phyloP scores from a whole-genome alignment of 2,888 invertebrate species.

The Xestoiulus laeticollis region DNA sequence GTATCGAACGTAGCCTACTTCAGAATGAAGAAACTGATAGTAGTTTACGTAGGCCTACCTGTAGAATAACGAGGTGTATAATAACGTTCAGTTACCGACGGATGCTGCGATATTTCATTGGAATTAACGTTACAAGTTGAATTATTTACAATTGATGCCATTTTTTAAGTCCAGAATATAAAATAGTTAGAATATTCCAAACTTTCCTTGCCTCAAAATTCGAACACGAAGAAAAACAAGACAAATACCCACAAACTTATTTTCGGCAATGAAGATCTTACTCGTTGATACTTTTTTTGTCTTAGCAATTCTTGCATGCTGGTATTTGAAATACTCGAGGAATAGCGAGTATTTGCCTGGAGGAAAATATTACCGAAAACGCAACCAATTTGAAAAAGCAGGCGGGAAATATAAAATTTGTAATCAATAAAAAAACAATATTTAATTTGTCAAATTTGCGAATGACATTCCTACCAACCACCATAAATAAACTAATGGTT shows the following conservation, averaged over 20 bases:
- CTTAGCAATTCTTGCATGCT: too few species aligned
- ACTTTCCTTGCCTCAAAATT: neutral
- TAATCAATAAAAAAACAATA: neutral
- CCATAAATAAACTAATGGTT: neutral
- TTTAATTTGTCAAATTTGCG: neutral
- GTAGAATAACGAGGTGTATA: conserved; percentile 39
- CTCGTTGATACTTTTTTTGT: too few species aligned
- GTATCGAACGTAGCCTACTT: too few species aligned
- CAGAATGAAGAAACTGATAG: neutral
- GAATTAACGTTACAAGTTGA: neutral
- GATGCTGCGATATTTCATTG: neutral
- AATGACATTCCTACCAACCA: neutral
- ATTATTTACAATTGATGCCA: neutral
- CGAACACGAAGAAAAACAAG: neutral
- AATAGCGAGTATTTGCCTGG: too few species aligned
- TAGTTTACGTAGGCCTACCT: neutral
- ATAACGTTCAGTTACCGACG: conserved; percentile 53
- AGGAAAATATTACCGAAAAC: neutral
- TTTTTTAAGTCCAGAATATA: neutral
- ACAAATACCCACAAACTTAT: too few species aligned
- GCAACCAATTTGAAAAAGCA: neutral
- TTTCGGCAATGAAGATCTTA: neutral
- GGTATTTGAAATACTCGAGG: too few species aligned
- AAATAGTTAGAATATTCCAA: neutral
- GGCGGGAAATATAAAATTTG: neutral